Conservation (phyloP, 2,888 invertebrate genomes). For the Acanthosepion pharaonis region DNA sequence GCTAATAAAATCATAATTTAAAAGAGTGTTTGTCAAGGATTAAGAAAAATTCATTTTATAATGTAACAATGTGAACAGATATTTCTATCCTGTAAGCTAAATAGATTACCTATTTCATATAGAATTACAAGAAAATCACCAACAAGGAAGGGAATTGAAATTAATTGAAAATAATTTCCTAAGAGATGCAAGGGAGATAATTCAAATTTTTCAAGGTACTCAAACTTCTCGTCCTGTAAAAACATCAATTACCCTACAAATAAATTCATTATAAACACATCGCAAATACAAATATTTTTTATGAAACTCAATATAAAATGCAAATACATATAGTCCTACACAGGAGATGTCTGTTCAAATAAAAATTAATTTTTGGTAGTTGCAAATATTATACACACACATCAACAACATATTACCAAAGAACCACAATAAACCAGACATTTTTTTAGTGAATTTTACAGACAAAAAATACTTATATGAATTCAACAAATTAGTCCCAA, state of each 20-base stretch:
- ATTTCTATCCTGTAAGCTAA: background rate
- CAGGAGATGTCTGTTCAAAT: no score
- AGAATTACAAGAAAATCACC: background rate
- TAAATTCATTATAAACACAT: background rate
- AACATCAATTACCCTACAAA: background rate
- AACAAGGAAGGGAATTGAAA: background rate
- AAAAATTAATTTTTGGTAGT: no score
- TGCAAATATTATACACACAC: no score
- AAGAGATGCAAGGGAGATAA: background rate
- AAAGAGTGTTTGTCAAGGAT: background rate
- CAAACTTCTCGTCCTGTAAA: no score
- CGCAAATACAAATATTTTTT: background rate
- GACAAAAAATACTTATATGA: no score
- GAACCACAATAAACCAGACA: no score
- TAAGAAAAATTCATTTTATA: background rate
- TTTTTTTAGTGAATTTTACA: no score
- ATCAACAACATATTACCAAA: no score
- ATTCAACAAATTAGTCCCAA: no score
- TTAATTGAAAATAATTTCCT: background rate
- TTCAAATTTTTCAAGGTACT: background rate
- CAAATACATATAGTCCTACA: no score
- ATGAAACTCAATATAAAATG: background rate
- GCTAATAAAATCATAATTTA: no score
- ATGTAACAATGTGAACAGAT: background rate
- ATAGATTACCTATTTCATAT: background rate